phyloP scores from a whole-genome alignment of 2,888 invertebrate species.

The Drosophila paracracens region DNA sequence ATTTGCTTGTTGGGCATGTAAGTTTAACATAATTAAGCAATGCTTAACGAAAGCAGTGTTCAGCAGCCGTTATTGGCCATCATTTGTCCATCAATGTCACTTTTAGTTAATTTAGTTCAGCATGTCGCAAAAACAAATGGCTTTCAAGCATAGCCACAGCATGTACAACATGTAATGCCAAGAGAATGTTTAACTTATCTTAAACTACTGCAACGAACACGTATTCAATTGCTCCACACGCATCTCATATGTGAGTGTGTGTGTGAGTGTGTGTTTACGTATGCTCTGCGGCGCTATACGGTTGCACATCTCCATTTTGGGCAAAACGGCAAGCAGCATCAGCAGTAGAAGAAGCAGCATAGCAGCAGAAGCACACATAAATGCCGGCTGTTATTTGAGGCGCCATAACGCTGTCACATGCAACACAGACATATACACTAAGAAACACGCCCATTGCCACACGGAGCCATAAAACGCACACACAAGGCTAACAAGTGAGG shows the following conservation, averaged over 20 bases:
- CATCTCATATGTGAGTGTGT: conserved; percentile 16
- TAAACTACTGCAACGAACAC: conserved; percentile 43
- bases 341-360: background rate
- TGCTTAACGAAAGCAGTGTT: background rate
- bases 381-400: conserved; percentile 75
- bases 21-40: background rate
- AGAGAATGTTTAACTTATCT: conserved; percentile 39
- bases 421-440: conserved; percentile 45
- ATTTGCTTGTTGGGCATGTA: background rate
- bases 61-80: conserved; percentile 1
- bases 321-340: conserved; percentile 14
- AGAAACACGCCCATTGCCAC: conserved; percentile 32
- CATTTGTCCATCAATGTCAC: background rate
- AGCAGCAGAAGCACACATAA: conserved; percentile 52
- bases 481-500: conserved; percentile 54
- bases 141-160: background rate
- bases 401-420: conserved; percentile 76
- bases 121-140: conserved; percentile 3
- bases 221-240: conserved; percentile 55
- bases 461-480: conserved; percentile 50
- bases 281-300: background rate
- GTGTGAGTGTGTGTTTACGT: background rate
- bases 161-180: conserved; percentile 11
- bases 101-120: conserved; percentile 8
- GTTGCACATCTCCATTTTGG: conserved; percentile 66